Evolutionary conservation across 1,140 invertebrate genomes (phyloP).

Genomic region (Ditylenchus dipsaci): DNA sequence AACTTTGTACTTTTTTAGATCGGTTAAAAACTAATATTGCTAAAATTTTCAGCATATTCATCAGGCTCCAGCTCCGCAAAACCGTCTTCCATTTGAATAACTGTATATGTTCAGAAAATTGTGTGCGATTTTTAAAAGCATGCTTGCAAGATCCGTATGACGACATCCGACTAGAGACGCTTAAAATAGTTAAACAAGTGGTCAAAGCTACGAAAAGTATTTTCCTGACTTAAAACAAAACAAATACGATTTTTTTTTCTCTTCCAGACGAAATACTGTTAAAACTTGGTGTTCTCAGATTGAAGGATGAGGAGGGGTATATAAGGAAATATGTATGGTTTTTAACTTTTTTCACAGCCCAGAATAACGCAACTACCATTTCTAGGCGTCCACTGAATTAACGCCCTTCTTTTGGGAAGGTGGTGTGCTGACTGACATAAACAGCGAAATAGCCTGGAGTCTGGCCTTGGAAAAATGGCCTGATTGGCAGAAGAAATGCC

Average conservation of each 20-base stretch:
- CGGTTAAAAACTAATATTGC: too few relatives aligned
- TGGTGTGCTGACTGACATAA: not conserved
- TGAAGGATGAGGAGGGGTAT: not conserved
- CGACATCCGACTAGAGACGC: not conserved
- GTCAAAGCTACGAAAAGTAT: not conserved
- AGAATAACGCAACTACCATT: not conserved
- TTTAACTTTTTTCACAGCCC: not conserved
- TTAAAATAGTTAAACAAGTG: not conserved
- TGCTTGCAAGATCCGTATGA: conserved; percentile 1
- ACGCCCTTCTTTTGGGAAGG: not conserved
- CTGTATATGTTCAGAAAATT: too few relatives aligned
- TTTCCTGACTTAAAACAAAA: too few relatives aligned
- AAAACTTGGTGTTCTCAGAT: not conserved
- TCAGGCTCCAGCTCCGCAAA: too few relatives aligned
- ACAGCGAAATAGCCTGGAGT: not conserved
- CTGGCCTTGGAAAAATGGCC: not conserved
- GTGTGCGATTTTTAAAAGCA: too few relatives aligned
- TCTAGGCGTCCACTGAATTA: not conserved
- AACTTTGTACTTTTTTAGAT: too few relatives aligned
- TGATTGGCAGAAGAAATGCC: not conserved
- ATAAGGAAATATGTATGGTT: not conserved
- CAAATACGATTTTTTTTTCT: not conserved
- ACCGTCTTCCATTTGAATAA: too few relatives aligned
- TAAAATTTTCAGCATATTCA: too few relatives aligned
- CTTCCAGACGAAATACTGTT: not conserved